Base-by-base conservation (phyloP, 2,113 vertebrate genomes). In the Neolamprologus variostigma region DNA sequence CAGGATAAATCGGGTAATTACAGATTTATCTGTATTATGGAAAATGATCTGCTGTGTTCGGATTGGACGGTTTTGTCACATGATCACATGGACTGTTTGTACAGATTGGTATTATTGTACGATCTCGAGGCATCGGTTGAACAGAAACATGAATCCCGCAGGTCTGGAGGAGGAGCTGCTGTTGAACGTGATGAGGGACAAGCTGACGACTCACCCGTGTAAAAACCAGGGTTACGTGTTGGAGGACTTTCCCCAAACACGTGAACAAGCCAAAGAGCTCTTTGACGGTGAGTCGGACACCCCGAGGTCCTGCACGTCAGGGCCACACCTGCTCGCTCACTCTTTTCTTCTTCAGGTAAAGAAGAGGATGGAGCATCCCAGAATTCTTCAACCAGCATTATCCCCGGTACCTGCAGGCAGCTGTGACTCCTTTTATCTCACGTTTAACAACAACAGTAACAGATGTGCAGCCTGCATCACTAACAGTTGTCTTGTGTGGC, bases 211-310 rank as follows among this genome's bases (percentile, higher is more conserved):
- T 3, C 97, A 97, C 93, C 97, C 97, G 4, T 99, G 98, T 90
- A 97, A 89, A 79, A 99, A 99, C 90, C 99, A 99, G 86, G 98
- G 98, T 3, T 99, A 97, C 86, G 93, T 99, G 88, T 94, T 99
- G 79, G 98, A 99, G 76, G 97, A 96, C 4, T 98, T 97, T 79
- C 99, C 99, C 2, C 95, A 97, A 90, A 98, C 96, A 19, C 97
- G 97, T 3, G 95, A 97, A 6, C 97, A 98, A 90, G 98, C 98
- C 10, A 96, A 95, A 86, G 96, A 96, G 14, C 94, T 99, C 13
- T 99, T 99, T 89, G 92, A 8, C 35, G 91, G 98, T 99, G 93
- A 96, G 96, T 42, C 35, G 5, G 14, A 8, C 16, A 28, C 13
- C 61, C 6, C 4, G 57, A 12, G 33, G 9, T 17, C 26, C 1